These are phyloP conservation scores for Irena cyanogastra DNA, from an alignment of 2,113 vertebrate species.

Conservation along the genomic window DNA sequence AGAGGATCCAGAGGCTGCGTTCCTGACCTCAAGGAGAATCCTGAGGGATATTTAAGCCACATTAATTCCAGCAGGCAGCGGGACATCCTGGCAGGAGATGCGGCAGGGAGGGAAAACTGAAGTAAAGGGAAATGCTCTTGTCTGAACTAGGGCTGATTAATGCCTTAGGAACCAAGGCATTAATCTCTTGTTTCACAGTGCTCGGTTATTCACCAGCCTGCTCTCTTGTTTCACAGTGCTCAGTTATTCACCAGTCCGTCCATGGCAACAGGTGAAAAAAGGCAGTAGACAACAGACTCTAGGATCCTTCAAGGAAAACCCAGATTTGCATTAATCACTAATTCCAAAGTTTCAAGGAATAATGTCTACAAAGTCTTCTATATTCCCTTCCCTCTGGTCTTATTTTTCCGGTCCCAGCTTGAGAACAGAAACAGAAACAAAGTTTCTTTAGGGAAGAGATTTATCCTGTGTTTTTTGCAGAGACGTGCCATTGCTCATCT, in stretches of 20 bases:
- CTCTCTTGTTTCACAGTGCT: background rate
- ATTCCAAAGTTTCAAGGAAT: background rate
- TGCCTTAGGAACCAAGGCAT: background rate
- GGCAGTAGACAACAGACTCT: background rate
- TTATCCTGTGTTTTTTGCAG: background rate
- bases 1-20: slow-evolving; percentile 42
- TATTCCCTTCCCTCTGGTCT: background rate
- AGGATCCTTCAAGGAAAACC: background rate
- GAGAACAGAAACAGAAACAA: background rate
- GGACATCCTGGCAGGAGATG: slow-evolving; percentile 53
- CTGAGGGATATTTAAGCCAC: slow-evolving; percentile 40
- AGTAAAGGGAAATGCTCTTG: slow-evolving; percentile 22
- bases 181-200: background rate
- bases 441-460: background rate
- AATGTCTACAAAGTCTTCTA: background rate
- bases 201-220: background rate
- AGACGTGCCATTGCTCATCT: background rate
- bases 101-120: background rate
- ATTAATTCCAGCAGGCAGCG: slow-evolving; percentile 25
- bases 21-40: slow-evolving; percentile 51
- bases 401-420: background rate
- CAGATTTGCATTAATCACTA: background rate
- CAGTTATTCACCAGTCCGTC: background rate
- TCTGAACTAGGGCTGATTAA: slow-evolving; percentile 22
- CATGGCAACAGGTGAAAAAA: slow-evolving; percentile 39